Evolutionary conservation across 2,888 invertebrate species (phyloP).

Genomic region (Caenorhabditis virilis): DNA sequence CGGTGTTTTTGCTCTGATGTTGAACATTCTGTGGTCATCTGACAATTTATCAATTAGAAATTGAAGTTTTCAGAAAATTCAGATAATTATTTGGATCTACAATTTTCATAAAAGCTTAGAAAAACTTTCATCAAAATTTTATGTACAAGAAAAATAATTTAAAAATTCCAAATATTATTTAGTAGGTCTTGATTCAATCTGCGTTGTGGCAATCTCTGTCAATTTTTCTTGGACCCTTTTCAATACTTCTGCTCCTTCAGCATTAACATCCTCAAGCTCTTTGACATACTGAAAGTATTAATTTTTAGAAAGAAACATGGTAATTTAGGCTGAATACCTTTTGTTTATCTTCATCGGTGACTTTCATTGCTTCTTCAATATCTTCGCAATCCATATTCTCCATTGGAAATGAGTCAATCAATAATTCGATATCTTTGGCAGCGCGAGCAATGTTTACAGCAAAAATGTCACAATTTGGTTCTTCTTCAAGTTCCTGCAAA

Average conservation of each 20-base stretch:
- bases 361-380: conserved; percentile 33
- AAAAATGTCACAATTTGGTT: conserved; percentile 83
- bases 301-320: neutral
- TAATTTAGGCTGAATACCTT: conserved; percentile 6
- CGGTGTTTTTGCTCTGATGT: neutral
- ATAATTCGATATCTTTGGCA: conserved; percentile 91
- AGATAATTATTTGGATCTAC: too few relatives aligned
- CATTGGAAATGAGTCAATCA: conserved; percentile 63
- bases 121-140: too few relatives aligned
- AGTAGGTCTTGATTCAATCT: conserved; percentile 23
- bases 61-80: too few relatives aligned
- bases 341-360: conserved; percentile 16
- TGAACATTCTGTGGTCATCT: neutral
- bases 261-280: conserved; percentile 11
- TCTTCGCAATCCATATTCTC: conserved; percentile 42
- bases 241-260: conserved; percentile 12
- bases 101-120: neutral
- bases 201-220: conserved; percentile 19
- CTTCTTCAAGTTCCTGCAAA: conserved; percentile 61
- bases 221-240: conserved; percentile 19
- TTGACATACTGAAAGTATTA: conserved; percentile 7
- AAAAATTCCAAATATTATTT: conserved; percentile 17
- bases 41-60: neutral
- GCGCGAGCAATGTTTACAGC: conserved; percentile 91
- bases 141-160: conserved; percentile 1